phyloP scores from a whole-genome alignment of 2,888 invertebrate genomes.

The Harmothoe impar region DNA sequence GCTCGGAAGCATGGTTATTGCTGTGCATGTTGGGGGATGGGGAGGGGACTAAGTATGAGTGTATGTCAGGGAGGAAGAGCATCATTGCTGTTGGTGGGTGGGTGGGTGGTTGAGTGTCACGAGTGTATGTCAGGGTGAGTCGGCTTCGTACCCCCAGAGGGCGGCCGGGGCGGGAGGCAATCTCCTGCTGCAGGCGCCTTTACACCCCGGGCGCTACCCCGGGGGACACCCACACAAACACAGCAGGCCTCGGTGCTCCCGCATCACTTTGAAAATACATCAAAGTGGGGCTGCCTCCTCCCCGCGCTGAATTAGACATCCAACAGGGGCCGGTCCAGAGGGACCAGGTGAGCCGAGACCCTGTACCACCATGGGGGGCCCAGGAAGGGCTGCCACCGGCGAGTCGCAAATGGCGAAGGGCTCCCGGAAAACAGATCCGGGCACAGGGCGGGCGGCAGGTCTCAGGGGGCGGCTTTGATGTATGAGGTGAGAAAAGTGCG shows the following conservation, averaged over 20 bases:
- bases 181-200: constrained; percentile 49
- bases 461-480: constrained; percentile 48
- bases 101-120: not conserved
- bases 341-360: constrained; percentile 28
- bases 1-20: too few relatives aligned
- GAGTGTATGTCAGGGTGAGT: too few relatives aligned
- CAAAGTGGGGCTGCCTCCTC: constrained; percentile 49
- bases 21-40: too few relatives aligned
- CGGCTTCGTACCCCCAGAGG: not conserved
- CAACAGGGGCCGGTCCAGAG: constrained; percentile 13
- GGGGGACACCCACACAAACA: not conserved
- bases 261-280: constrained; percentile 60
- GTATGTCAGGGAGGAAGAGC: too few relatives aligned
- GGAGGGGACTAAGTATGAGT: too few relatives aligned
- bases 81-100: not conserved
- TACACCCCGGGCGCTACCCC: constrained; percentile 46
- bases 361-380: not conserved
- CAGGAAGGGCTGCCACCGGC: not conserved
- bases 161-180: not conserved
- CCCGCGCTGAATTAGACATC: constrained; percentile 60
- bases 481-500: constrained; percentile 65
- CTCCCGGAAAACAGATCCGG: constrained; percentile 54
- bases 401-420: constrained; percentile 6
- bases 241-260: not conserved
- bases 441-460: not conserved